Conservation (phyloP, 1,140 invertebrate species). For the Anastatus disparis region DNA sequence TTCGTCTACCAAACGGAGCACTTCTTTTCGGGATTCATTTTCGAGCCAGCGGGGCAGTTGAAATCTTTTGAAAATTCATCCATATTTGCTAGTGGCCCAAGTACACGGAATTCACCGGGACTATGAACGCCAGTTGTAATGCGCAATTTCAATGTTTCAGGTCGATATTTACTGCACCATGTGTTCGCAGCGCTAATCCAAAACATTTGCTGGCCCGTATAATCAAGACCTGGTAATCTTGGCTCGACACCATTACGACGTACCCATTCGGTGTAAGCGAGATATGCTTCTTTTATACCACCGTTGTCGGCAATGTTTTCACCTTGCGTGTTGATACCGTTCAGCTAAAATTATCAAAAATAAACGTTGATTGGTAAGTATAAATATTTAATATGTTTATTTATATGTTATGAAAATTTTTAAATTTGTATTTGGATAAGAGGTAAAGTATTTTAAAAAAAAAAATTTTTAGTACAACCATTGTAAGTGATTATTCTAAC, state of each 20-base stretch:
- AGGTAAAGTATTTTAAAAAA: too few relatives aligned
- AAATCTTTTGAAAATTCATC: conserved; percentile 89
- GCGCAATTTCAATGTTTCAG: conserved; percentile 78
- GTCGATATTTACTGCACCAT: conserved; percentile 76
- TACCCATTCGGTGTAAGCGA: conserved; percentile 80
- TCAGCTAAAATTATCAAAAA: conserved; percentile 71
- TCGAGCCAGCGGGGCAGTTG: conserved; percentile 81
- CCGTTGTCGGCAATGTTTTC: conserved; percentile 94
- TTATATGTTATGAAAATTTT: too few relatives aligned
- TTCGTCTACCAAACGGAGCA: conserved; percentile 81
- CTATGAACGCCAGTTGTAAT: conserved; percentile 83
- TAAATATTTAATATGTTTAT: too few relatives aligned
- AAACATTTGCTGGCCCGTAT: conserved; percentile 78
- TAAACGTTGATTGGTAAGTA: too few relatives aligned
- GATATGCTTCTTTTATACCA: conserved; percentile 87
- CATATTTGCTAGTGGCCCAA: conserved; percentile 90
- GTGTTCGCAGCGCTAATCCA: conserved; percentile 78
- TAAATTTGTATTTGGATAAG: too few relatives aligned
- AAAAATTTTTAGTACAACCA: too few relatives aligned
- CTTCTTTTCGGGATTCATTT: conserved; percentile 90
- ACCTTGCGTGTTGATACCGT: conserved; percentile 89
- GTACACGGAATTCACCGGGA: conserved; percentile 83
- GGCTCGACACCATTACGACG: conserved; percentile 73
- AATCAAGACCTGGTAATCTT: conserved; percentile 71
- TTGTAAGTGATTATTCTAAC: too few relatives aligned